Conservation (phyloP, 2,797 vertebrate species). For the Eleutherodactylus coqui region DNA sequence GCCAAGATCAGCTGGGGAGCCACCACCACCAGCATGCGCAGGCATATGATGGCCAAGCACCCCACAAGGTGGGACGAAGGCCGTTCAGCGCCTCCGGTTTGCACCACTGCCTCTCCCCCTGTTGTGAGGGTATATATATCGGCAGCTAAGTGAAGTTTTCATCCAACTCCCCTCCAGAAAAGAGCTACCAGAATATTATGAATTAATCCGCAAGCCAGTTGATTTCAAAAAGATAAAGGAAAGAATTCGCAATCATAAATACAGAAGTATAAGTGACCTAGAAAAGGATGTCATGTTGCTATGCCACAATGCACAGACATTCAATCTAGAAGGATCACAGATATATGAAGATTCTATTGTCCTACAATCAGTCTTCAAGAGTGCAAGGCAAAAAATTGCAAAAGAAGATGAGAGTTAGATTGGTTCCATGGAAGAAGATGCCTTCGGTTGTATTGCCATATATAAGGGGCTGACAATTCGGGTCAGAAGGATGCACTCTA, state of each 20-base stretch:
- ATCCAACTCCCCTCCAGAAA: conserved; percentile 96
- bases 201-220: conserved; percentile 96
- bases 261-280: conserved; percentile 92
- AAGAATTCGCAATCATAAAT: conserved; percentile 97
- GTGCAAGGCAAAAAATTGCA: conserved; percentile 95
- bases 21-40: too few relatives aligned
- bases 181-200: conserved; percentile 97
- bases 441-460: too few relatives aligned
- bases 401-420: conserved; percentile 97
- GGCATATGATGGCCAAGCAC: too few relatives aligned
- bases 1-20: too few relatives aligned
- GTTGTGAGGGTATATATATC: too few relatives aligned
- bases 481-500: too few relatives aligned
- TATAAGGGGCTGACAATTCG: too few relatives aligned
- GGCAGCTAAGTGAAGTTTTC: conserved; percentile 97
- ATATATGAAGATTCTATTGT: conserved; percentile 98
- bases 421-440: too few relatives aligned
- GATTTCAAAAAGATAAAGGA: conserved; percentile 98
- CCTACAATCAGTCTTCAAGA: conserved; percentile 97
- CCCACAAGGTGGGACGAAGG: too few relatives aligned
- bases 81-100: too few relatives aligned
- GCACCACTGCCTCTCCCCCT: too few relatives aligned
- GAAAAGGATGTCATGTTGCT: conserved; percentile 95
- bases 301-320: conserved; percentile 97
- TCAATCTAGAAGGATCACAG: conserved; percentile 98